Evolutionary conservation across 2,888 invertebrate genomes (phyloP), one percentile per base, ranked within the genome.

Genomic region (Melitaea athalia): DNA sequence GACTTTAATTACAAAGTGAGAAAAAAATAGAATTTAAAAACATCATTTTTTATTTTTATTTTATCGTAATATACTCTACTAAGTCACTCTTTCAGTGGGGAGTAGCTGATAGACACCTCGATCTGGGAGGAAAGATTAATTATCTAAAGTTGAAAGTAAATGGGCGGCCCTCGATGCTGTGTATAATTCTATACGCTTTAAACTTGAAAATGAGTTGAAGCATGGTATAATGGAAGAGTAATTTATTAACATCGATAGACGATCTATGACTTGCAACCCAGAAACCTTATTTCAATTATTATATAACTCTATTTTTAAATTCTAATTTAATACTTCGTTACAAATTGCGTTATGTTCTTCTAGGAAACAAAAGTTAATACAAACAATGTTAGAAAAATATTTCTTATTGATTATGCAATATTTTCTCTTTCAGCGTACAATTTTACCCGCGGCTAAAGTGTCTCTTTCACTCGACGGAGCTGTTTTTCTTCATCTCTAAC

Each of bases 401-500:
- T 15, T 14, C 15, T 38, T 42, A 10, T 57, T 38, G 6, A 4
- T 57, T 52, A 31, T 59, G 24, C 33, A 31, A 43, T 59, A 45
- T 61, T 15, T 47, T 33, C 11, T 53, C 5, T 49, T 67, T 33
- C 38, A 42, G 57, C 14, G 24, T 17, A 47, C 53, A 69, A 59
- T 69, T 59, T 14, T 17, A 24, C n/a, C 49, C 43, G 43, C 43
- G 15, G 52, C 45, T 45, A 43, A 52, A 63, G 59, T 65, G 52
- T 65, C 65, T 63, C 65, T 62, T 59, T 50, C 38, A 53, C 11
- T 50, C 42, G 43, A 7, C 57, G n/a, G 38, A 45, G 59, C 42
- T 59, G 52, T 69, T 66, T 66, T 59, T 69, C 65, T 43, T 53
- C 59, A 63, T 66, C 45, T 63, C 49, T 45, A 24, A 62, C 63